A percentile compares a stretch with the other conserved stretches of the same genome.
phyloP scores from a whole-genome alignment of 2,888 invertebrate species.

The Hyppa rectilinea region DNA sequence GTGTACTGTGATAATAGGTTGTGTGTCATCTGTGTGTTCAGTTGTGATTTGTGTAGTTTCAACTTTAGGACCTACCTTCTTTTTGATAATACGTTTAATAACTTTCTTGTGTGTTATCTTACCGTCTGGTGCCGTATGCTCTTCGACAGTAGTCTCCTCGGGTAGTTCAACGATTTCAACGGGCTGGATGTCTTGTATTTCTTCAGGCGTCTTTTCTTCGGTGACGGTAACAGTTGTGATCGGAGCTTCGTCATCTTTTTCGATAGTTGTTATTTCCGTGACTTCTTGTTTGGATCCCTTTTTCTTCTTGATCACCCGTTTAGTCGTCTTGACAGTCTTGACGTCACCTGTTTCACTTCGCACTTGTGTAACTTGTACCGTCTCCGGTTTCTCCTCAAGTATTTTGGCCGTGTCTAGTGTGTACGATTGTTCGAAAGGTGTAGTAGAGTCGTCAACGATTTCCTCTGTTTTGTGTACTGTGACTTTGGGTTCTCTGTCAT shows the following conservation, averaged over 20 bases:
- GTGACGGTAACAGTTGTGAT: not conserved
- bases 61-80: not conserved
- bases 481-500: not conserved
- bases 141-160: not conserved
- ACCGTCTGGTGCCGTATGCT: not conserved
- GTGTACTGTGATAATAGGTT: not conserved
- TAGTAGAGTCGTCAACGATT: not conserved
- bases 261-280: not conserved
- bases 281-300: not conserved
- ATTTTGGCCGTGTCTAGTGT: not conserved
- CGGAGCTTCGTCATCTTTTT: not conserved
- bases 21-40: not conserved
- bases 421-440: not conserved
- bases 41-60: not conserved
- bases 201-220: not conserved
- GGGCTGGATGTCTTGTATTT: not conserved
- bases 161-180: not conserved
- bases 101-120: not conserved
- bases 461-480: conserved; percentile 1
- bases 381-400: not conserved
- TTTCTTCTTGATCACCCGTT: not conserved
- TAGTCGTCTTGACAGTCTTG: not conserved
- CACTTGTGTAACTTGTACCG: not conserved
- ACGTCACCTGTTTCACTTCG: fast-evolving
- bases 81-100: not conserved